A percentile compares a stretch with the other conserved stretches of the same genome.
Conservation (phyloP, 2,888 invertebrate genomes). For the Drosophila nr. perissopoda region DNA sequence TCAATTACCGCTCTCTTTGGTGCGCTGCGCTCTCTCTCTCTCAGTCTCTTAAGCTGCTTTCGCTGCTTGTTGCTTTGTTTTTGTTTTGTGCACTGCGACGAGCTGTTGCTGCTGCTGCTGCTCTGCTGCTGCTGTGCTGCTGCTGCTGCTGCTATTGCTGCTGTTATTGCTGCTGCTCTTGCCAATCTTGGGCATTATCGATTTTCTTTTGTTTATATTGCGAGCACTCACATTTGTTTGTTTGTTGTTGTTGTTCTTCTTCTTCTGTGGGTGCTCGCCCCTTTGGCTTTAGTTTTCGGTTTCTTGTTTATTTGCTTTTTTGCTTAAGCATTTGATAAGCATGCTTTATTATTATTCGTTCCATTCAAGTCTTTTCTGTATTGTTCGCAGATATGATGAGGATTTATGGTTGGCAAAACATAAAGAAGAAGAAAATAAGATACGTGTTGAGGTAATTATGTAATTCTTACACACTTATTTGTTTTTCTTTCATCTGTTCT, state of each 20-base stretch:
- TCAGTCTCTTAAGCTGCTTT: conserved; percentile 32
- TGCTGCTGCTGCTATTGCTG: conserved; percentile 30
- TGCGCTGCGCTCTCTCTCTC: neutral
- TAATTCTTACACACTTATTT: conserved; percentile 16
- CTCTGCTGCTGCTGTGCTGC: conserved; percentile 39
- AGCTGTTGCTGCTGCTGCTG: conserved; percentile 18
- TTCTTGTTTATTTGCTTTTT: conserved; percentile 56
- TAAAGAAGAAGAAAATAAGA: neutral
- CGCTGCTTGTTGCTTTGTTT: conserved; percentile 59
- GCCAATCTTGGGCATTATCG: conserved; percentile 82
- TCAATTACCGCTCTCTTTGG: neutral
- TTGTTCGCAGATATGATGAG: conserved; percentile 44
- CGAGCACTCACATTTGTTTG: conserved; percentile 44
- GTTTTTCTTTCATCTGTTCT: conserved; percentile 6
- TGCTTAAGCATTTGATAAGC: conserved; percentile 54
- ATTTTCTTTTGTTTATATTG: conserved; percentile 70
- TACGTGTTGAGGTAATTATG: neutral
- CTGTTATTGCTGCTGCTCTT: conserved; percentile 47
- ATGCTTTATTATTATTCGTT: conserved; percentile 7
- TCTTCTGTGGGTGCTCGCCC: conserved; percentile 28
- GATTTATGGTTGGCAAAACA: conserved; percentile 22
- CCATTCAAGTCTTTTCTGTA: conserved; percentile 11
- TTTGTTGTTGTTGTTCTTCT: conserved; percentile 26
- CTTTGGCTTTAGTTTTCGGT: conserved; percentile 35
- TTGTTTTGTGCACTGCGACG: conserved; percentile 36